phyloP scores from a whole-genome alignment of 2,888 invertebrate genomes.

The Bugulina stolonifera region DNA sequence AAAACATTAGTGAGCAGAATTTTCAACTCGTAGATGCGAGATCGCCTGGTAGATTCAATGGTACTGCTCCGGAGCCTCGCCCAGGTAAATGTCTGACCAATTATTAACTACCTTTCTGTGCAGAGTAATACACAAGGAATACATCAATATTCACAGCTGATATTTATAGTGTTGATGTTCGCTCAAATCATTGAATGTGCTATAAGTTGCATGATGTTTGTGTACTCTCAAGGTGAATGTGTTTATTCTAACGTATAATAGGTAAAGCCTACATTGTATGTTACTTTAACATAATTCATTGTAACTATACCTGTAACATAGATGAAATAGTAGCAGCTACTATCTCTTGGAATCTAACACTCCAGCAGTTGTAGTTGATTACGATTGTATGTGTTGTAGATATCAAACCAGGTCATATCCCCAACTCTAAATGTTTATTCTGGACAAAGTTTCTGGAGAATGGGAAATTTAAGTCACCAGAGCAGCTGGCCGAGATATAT shows the following conservation, averaged over 20 bases:
- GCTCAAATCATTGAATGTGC: too few relatives aligned
- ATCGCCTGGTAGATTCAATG: constrained; percentile 41
- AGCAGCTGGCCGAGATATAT: constrained; percentile 38
- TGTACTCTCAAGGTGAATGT: neutral
- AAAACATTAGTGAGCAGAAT: constrained; percentile 34
- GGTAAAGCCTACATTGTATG: too few relatives aligned
- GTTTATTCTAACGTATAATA: too few relatives aligned
- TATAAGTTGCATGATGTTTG: too few relatives aligned
- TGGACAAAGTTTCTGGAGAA: constrained; percentile 35
- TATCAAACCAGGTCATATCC: constrained; percentile 45
- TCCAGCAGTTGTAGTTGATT: neutral
- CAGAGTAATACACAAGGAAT: too few relatives aligned
- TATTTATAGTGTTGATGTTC: too few relatives aligned
- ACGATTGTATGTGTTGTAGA: constrained; percentile 33
- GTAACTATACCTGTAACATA: too few relatives aligned
- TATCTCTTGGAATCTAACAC: too few relatives aligned
- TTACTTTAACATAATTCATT: too few relatives aligned
- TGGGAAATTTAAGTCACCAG: constrained; percentile 34
- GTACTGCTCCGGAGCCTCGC: constrained; percentile 44
- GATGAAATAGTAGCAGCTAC: too few relatives aligned
- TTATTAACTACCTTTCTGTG: too few relatives aligned
- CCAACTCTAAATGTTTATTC: constrained; percentile 27
- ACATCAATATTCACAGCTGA: too few relatives aligned
- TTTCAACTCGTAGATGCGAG: constrained; percentile 44
- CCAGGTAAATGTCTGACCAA: constrained; percentile 35